A percentile compares a stretch with the other conserved stretches of the same genome.
These are phyloP conservation scores for Aphidius gifuensis DNA, from an alignment of 1,140 invertebrate genomes.

Conservation along the genomic window DNA sequence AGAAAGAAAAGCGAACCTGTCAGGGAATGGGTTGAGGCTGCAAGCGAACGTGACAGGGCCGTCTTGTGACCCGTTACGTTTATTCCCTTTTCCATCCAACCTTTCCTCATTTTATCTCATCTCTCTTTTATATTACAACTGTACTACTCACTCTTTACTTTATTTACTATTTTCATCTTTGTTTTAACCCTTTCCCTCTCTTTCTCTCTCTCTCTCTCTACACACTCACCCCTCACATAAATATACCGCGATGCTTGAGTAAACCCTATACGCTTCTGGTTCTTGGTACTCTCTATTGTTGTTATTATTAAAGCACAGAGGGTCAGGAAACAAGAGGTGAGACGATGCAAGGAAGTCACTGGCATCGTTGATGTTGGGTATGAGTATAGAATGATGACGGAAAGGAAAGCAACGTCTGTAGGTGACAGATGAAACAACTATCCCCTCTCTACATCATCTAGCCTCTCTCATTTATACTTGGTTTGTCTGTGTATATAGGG, in stretches of 20 bases:
- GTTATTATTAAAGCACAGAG: conserved; percentile 54
- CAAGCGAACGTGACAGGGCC: conserved; percentile 51
- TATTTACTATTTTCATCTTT: no score
- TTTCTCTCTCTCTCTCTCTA: not conserved
- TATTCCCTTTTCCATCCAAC: conserved; percentile 20
- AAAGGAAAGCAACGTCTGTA: conserved; percentile 56
- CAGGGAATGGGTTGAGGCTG: conserved; percentile 40
- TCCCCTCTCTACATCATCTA: conserved; percentile 10
- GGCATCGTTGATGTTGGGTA: conserved; percentile 7
- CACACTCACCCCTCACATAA: conserved; percentile 24
- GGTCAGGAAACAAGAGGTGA: conserved; percentile 28
- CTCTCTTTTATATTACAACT: conserved; percentile 15
- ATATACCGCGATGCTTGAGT: conserved; percentile 40
- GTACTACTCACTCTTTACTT: not conserved
- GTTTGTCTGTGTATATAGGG: no score
- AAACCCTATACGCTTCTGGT: conserved; percentile 45
- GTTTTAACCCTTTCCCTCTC: no score
- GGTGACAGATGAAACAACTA: conserved; percentile 32
- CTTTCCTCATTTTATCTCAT: conserved; percentile 30
- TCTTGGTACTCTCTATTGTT: conserved; percentile 44
- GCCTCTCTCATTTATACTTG: no score
- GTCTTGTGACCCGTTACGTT: conserved; percentile 48
- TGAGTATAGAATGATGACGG: conserved; percentile 50
- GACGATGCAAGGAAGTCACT: not conserved
- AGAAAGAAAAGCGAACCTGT: conserved; percentile 15